These are phyloP conservation scores for Sturmia bella DNA, from an alignment of 2,888 invertebrate genomes.

Conservation along the genomic window DNA sequence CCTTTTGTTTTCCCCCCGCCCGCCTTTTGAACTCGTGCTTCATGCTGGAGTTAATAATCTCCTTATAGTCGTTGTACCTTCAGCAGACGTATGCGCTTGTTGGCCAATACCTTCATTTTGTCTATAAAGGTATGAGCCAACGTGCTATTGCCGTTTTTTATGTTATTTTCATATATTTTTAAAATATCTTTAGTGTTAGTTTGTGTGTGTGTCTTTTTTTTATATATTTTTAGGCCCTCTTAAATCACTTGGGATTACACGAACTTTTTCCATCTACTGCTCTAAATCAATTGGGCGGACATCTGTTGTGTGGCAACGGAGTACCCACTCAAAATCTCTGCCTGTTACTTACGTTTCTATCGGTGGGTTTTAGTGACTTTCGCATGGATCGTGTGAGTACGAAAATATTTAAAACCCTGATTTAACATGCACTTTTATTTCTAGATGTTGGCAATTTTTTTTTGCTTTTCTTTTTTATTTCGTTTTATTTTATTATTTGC, in stretches of 20 bases:
- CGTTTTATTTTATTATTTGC: constrained; percentile 9
- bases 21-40: constrained; percentile 37
- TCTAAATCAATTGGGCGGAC: constrained; percentile 79
- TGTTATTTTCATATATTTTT: constrained; percentile 21
- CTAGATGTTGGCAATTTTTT: constrained; percentile 45
- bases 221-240: constrained; percentile 74
- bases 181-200: constrained; percentile 14
- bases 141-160: constrained; percentile 27
- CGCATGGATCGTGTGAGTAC: constrained; percentile 80
- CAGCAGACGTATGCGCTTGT: not conserved
- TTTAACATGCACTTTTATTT: constrained; percentile 51
- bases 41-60: constrained; percentile 29
- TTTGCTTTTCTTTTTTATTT: not conserved
- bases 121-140: constrained; percentile 20
- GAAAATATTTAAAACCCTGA: constrained; percentile 57
- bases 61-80: not conserved
- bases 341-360: constrained; percentile 77
- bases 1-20: constrained; percentile 57
- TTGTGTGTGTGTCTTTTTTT: constrained; percentile 19
- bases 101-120: constrained; percentile 14
- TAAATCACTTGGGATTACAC: constrained; percentile 79
- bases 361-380: constrained; percentile 80
- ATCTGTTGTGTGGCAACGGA: constrained; percentile 76
- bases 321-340: constrained; percentile 78
- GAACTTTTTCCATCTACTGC: constrained; percentile 75